phyloP scores from a whole-genome alignment of 2,113 vertebrate species.

The Urocitellus parryii region DNA sequence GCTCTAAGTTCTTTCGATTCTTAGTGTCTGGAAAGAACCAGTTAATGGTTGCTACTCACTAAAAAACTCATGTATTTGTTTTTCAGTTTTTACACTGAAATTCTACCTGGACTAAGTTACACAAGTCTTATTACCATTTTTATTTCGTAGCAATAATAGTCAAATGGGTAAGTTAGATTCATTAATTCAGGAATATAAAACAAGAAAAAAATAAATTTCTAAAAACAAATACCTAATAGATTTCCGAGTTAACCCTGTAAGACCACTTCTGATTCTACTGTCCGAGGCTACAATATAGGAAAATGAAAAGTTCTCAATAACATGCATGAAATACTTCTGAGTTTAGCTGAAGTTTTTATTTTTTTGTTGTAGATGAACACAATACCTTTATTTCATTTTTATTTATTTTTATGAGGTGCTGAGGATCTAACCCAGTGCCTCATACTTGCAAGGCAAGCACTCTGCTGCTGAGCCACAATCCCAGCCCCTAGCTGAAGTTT shows the following conservation, averaged over 20 bases:
- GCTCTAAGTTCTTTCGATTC: background rate
- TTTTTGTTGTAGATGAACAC: too few species aligned
- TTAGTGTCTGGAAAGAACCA: background rate
- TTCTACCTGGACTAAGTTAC: background rate
- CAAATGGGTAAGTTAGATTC: background rate
- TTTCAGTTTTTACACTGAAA: background rate
- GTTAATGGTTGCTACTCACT: background rate
- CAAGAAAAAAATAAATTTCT: conserved; percentile 36
- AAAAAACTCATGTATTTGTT: background rate
- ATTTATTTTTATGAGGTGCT: too few species aligned
- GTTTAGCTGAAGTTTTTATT: background rate
- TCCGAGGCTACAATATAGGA: background rate
- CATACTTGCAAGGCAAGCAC: too few species aligned
- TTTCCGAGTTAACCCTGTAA: background rate
- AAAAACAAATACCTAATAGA: background rate
- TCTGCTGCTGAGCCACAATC: too few species aligned
- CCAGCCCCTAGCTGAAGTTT: too few species aligned
- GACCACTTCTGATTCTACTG: background rate
- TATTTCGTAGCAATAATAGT: background rate
- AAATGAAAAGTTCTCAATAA: background rate
- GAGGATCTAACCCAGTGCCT: too few species aligned
- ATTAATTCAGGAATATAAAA: conserved; percentile 16
- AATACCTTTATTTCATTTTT: too few species aligned
- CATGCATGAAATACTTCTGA: conserved; percentile 17
- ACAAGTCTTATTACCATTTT: background rate